Base-by-base conservation (phyloP, 2,113 vertebrate genomes). In the Hemichromis elongatus region DNA sequence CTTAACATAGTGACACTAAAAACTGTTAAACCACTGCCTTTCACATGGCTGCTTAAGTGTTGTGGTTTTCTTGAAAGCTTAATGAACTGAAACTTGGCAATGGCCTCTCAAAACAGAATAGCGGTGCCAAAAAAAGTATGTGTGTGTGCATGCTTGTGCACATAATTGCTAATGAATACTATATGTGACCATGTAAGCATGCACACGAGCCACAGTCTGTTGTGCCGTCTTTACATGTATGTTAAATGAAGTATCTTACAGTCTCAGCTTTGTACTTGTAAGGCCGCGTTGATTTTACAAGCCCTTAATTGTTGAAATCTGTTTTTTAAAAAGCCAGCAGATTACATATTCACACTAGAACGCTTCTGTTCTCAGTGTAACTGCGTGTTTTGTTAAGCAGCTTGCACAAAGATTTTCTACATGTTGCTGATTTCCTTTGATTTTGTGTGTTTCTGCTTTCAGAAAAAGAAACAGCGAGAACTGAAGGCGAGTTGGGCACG, bases 391-490 rank as follows among this genome's bases (percentile, higher is more conserved):
- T 68, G 19, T 59, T 63, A 28, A 82, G 12, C 50, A 19, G 24
- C 37, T 53, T 56, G 50, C 30, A 52, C 19, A 45, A 73, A 85
- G 50, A 37, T 55, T 37, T 33, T 84, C 70, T 85, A 86, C 53
- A 63, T 86, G 77, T 82, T 18, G 11, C 40, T 80, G 47, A 68
- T 85, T 91, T 84, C 10, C 21, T 85, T 83, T 55, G 52, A 35
- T 79, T 79, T 83, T 35, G n/a, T 73, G 26, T 68, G 68, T 83
- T 90, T 83, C 56, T 86, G 86, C 80, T 88, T 53, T 82, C 90
- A 96, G 96, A 96, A 95, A 95, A 93, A 80, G 90, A 96, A 94
- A 85, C 95, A 96, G 89, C 92, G 81, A 84, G 94, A 96, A 42
- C 92, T 96, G 93, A 96, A 92, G 77, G 78, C 93, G 81, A 92